phyloP scores from a whole-genome alignment of 2,113 vertebrate genomes.

The Podarcis cretensis region DNA sequence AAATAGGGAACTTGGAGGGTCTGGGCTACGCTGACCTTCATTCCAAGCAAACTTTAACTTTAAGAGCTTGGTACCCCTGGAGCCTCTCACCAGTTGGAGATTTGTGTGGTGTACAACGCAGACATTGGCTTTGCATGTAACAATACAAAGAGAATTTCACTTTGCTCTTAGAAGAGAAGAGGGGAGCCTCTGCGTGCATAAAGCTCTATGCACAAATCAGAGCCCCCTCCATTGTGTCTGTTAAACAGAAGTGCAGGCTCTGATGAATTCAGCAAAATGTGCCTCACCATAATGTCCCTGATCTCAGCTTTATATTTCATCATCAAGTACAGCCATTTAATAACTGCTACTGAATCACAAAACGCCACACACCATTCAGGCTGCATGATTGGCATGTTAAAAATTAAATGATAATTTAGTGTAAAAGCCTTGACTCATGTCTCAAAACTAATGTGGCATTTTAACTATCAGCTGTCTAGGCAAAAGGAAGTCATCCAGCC shows the following conservation, averaged over 20 bases:
- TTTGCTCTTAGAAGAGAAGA: background rate
- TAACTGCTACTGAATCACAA: slow-evolving; percentile 47
- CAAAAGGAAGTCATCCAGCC: background rate
- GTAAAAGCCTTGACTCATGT: background rate
- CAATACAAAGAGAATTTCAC: background rate
- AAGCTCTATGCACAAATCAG: background rate
- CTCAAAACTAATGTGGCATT: background rate
- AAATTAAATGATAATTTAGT: background rate
- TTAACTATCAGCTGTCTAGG: background rate
- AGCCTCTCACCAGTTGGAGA: too few relatives aligned
- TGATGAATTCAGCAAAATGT: background rate
- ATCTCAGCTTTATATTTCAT: slow-evolving; percentile 45
- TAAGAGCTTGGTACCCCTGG: too few relatives aligned
- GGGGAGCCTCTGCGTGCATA: background rate
- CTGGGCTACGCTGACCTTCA: too few relatives aligned
- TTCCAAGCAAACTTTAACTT: too few relatives aligned
- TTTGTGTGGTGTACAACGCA: too few relatives aligned
- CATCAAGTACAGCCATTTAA: slow-evolving; percentile 40
- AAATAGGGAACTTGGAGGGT: too few relatives aligned
- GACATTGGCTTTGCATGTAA: too few relatives aligned
- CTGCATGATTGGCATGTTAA: slow-evolving; percentile 12
- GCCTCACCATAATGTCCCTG: background rate
- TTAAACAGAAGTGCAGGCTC: background rate
- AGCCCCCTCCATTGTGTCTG: too few relatives aligned
- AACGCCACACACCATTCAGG: slow-evolving; percentile 9